Conservation (phyloP, 2,888 invertebrate species). For the Caenorhabditis virilis region DNA sequence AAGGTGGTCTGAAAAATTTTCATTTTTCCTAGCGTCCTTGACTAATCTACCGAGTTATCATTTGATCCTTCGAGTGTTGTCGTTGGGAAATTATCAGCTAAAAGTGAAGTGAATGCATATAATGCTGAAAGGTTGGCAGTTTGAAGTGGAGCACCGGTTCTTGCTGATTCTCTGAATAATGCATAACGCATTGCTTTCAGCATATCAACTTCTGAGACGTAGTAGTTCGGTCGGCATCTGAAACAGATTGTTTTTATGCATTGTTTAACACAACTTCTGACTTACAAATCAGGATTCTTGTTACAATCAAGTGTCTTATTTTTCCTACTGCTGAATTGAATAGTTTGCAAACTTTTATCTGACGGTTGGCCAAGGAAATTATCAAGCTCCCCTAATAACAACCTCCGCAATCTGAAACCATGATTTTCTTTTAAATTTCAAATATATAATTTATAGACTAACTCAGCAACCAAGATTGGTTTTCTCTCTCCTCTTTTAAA, state of each 20-base stretch:
- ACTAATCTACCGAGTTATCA: slow-evolving; percentile 23
- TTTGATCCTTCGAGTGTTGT: slow-evolving; percentile 26
- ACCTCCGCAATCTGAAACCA: slow-evolving; percentile 57
- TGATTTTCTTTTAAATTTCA: not conserved
- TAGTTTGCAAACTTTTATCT: slow-evolving; percentile 26
- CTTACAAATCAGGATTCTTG: slow-evolving; percentile 50
- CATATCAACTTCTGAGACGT: slow-evolving; percentile 66
- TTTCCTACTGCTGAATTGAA: slow-evolving; percentile 49
- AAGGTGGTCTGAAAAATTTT: slow-evolving; percentile 30
- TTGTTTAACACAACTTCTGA: no score
- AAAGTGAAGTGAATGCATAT: slow-evolving; percentile 56
- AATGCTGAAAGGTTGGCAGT: slow-evolving; percentile 65
- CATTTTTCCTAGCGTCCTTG: no score
- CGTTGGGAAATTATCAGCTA: slow-evolving; percentile 58
- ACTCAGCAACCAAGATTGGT: slow-evolving; percentile 63
- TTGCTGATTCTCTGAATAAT: slow-evolving; percentile 46
- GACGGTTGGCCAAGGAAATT: slow-evolving; percentile 43
- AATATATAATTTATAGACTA: slow-evolving; percentile 6
- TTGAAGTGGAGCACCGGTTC: slow-evolving; percentile 53
- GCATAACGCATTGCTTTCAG: slow-evolving; percentile 63
- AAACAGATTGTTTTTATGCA: slow-evolving; percentile 16
- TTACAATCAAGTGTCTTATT: slow-evolving; percentile 45
- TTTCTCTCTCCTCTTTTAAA: slow-evolving; percentile 62
- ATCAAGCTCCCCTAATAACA: slow-evolving; percentile 61
- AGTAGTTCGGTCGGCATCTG: slow-evolving; percentile 59